Conservation (phyloP, 2,113 vertebrate species). For the Brachypteracias leptosomus region DNA sequence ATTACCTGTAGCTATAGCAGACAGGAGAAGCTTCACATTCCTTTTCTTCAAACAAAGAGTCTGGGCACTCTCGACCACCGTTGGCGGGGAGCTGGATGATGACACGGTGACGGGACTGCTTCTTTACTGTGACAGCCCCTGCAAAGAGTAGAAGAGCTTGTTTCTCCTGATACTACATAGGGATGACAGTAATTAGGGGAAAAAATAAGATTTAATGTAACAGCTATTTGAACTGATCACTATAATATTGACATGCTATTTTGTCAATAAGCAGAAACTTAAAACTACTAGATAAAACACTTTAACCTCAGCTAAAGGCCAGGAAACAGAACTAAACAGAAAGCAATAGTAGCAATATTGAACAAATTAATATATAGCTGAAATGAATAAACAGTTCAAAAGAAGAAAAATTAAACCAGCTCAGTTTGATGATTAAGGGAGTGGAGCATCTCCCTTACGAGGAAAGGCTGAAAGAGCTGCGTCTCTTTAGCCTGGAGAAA, state of each 20-base stretch:
- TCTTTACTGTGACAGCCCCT: slow-evolving; percentile 77
- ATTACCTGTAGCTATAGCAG: slow-evolving; percentile 91
- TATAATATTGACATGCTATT: neutral
- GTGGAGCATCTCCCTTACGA: too few species aligned
- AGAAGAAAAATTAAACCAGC: neutral
- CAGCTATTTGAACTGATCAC: neutral
- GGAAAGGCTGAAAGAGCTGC: too few species aligned
- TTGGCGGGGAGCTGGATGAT: slow-evolving; percentile 89
- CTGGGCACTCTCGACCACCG: slow-evolving; percentile 90
- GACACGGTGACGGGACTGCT: slow-evolving; percentile 86
- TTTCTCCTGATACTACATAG: neutral
- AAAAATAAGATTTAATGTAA: neutral
- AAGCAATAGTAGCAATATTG: neutral
- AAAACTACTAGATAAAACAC: neutral
- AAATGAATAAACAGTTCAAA: neutral
- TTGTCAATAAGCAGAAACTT: neutral
- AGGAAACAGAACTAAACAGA: neutral
- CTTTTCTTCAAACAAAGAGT: slow-evolving; percentile 88
- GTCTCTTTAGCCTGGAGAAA: too few species aligned
- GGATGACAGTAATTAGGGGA: neutral
- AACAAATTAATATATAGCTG: neutral
- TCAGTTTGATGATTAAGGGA: too few species aligned
- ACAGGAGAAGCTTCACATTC: slow-evolving; percentile 80
- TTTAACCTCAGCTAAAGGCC: neutral
- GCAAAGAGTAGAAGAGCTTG: slow-evolving; percentile 15